Base-by-base conservation (phyloP, 2,113 vertebrate species). In the Coregonus clupeaformis region DNA sequence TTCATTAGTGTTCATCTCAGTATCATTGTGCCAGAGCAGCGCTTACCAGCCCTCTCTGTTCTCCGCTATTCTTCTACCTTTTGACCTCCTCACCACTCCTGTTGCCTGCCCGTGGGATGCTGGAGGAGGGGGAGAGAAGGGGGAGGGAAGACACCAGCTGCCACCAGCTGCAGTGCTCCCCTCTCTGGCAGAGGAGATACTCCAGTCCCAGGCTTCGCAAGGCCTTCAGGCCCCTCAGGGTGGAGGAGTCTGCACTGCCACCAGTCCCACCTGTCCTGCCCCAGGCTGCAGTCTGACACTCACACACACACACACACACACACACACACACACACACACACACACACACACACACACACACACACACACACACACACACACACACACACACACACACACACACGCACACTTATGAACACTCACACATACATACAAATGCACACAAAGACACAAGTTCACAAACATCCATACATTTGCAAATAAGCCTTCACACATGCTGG, bases 81-180 rank as follows among this genome's bases (percentile, higher is more conserved):
- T 94, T 94, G 93, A 94, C 93, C 92, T 93, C 92, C 89, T 94
- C 84, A 94, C 93, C 93, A 91, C 88, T 92, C 92, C 93, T 93
- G 93, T 92, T 92, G 93, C 89, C 92, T 91, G 90, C 85, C 91
- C 32, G 88, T 80, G 18, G 93, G 92, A 90, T 45, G 84, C 82
- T 76, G 69, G 72, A 52, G 85, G 82, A 85, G 85, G 89, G 75
- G 84, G 80, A 82, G 82, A 80, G 60, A 55, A 77, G 81, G 84
- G 81, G n/a, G n/a, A 83, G 73, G 75, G 85, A 76, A 82, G 83
- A 84, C 87, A 93, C 90, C 93, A 94, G 93, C 93, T 93, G 93
- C 91, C 92, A 92, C 90, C 91, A 92, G 91, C 85, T 86, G 87
- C 78, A 82, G 82, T 82, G 86, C 83, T 84, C 73, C 76, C n/a